A percentile compares a stretch with the other conserved stretches of the same genome.
These are phyloP conservation scores for Hydrolagus affinis DNA, from an alignment of 2,113 vertebrate species.

Conservation along the genomic window DNA sequence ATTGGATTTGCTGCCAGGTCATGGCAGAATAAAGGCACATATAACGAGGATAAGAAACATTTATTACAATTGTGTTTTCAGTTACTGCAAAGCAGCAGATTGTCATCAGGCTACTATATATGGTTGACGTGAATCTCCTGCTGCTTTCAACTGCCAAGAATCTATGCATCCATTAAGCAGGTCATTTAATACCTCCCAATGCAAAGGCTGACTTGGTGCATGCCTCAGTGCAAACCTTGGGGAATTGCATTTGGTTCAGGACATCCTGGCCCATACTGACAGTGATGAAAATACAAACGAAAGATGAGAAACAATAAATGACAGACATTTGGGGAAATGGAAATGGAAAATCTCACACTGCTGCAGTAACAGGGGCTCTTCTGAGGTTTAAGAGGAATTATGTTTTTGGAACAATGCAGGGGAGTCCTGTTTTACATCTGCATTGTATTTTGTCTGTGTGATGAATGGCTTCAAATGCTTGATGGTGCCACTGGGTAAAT, in stretches of 20 bases:
- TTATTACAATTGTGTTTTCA: constrained; percentile 9
- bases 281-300: constrained; percentile 25
- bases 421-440: constrained; percentile 20
- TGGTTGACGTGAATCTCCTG: constrained; percentile 26
- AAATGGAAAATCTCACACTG: constrained; percentile 31
- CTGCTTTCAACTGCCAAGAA: constrained; percentile 24
- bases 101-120: constrained; percentile 23
- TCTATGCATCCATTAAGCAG: constrained; percentile 30
- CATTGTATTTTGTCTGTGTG: constrained; percentile 19
- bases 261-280: constrained; percentile 23
- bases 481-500: neutral
- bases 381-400: constrained; percentile 17
- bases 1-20: neutral
- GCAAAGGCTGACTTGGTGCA: constrained; percentile 5
- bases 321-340: constrained; percentile 29
- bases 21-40: neutral
- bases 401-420: neutral
- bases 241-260: constrained; percentile 21
- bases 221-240: constrained; percentile 27
- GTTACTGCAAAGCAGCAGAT: constrained; percentile 11
- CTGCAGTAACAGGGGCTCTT: constrained; percentile 24
- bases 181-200: constrained; percentile 30
- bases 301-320: constrained; percentile 14
- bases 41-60: neutral
- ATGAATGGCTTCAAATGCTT: constrained; percentile 1